Conservation (phyloP, 1,140 invertebrate species). For the Pseudobourletiella spinata region DNA sequence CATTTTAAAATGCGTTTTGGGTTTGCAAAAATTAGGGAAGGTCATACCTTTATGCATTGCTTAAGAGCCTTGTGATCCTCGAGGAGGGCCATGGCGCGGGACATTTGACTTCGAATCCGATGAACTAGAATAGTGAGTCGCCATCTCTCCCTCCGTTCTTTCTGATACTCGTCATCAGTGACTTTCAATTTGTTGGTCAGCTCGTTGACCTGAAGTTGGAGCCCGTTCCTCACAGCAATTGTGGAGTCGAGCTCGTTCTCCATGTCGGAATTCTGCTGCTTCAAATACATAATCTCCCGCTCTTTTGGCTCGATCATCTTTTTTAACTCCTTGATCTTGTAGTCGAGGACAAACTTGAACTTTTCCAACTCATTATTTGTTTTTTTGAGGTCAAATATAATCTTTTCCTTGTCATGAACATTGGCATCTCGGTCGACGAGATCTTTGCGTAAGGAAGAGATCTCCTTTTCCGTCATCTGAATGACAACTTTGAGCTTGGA, state of each 20-base stretch:
- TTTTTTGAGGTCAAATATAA: conserved; percentile 69
- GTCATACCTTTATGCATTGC: conserved; percentile 56
- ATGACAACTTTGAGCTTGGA: conserved; percentile 30
- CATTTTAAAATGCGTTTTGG: neutral
- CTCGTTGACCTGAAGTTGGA: conserved; percentile 62
- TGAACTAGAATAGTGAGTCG: conserved; percentile 58
- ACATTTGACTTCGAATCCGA: conserved; percentile 67
- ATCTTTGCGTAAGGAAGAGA: conserved; percentile 41
- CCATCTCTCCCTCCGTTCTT: conserved; percentile 54
- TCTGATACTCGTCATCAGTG: conserved; percentile 56
- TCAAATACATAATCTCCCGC: conserved; percentile 64
- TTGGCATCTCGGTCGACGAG: conserved; percentile 65
- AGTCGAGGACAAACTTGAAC: conserved; percentile 79
- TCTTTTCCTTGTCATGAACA: conserved; percentile 74
- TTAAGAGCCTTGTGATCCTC: conserved; percentile 68
- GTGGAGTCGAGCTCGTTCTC: conserved; percentile 59
- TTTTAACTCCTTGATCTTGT: conserved; percentile 77
- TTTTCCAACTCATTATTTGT: conserved; percentile 83
- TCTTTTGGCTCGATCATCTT: conserved; percentile 75
- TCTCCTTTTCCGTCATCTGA: conserved; percentile 43
- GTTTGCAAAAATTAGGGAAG: neutral
- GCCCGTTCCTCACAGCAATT: conserved; percentile 53
- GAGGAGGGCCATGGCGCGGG: conserved; percentile 61
- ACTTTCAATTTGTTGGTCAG: conserved; percentile 63
- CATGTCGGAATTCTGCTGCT: conserved; percentile 64